Conservation (phyloP, 2,113 vertebrate genomes). For the Saccopteryx leptura region DNA sequence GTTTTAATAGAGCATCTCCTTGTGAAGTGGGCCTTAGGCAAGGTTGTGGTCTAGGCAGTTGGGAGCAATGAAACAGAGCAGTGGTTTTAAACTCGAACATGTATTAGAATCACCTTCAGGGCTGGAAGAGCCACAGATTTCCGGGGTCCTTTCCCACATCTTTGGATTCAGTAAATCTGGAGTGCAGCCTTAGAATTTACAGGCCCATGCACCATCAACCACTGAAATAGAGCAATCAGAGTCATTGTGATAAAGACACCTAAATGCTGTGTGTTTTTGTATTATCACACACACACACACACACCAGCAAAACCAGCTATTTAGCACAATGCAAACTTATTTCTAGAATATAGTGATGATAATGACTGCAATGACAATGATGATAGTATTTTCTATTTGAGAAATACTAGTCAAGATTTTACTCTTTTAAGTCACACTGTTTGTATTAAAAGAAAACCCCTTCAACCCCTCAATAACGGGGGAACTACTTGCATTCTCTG, state of each 20-base stretch:
- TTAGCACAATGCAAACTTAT: not conserved
- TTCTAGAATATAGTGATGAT: constrained; percentile 11
- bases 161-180: not conserved
- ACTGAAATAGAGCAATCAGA: not conserved
- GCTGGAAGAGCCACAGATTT: not conserved
- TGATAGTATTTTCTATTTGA: not conserved
- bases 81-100: not conserved
- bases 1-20: not conserved
- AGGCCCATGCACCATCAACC: not conserved
- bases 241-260: not conserved
- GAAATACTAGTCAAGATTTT: not conserved
- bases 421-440: not conserved
- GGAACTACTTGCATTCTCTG: not conserved
- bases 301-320: not conserved
- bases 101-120: not conserved
- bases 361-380: not conserved
- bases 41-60: not conserved
- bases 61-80: not conserved
- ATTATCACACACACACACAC: not conserved
- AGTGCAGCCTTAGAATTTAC: not conserved
- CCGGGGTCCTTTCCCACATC: not conserved
- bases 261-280: not conserved
- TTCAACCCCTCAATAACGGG: not conserved
- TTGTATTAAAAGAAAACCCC: constrained; percentile 4
- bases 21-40: not conserved